Conservation (phyloP, 2,797 vertebrate genomes). For the Natrix natrix region DNA sequence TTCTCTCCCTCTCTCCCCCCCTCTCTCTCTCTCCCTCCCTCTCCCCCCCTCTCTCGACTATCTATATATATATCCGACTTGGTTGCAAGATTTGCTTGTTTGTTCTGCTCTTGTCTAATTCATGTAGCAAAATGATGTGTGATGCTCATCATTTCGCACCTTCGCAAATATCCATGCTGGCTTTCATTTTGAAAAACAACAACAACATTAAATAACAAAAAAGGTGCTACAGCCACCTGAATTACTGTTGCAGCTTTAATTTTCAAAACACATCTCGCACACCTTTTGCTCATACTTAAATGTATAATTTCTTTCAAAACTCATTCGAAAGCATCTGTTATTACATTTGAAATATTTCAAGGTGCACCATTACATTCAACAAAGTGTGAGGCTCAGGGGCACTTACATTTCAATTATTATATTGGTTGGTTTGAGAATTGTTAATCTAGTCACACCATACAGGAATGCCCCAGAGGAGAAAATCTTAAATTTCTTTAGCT, state of each 20-base stretch:
- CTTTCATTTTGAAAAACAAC: neutral
- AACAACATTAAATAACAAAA: neutral
- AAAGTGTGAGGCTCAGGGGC: neutral
- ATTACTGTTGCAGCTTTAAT: neutral
- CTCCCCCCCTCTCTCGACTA: too few species aligned
- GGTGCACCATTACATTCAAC: neutral
- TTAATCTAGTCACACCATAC: neutral
- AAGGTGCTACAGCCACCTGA: neutral
- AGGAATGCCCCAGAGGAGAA: neutral
- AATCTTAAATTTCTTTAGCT: neutral
- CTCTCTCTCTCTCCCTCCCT: too few species aligned
- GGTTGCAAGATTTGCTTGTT: neutral
- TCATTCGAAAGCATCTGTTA: neutral
- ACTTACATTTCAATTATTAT: neutral
- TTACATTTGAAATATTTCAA: neutral
- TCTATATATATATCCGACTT: neutral
- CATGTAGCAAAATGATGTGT: neutral
- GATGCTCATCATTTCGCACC: neutral
- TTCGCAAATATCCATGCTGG: neutral
- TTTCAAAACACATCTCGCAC: neutral
- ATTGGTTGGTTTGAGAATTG: neutral
- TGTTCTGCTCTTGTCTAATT: neutral
- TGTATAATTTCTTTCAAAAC: neutral
- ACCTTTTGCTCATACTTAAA: neutral
- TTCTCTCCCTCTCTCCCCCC: too few species aligned